Evolutionary conservation across 2,888 invertebrate genomes (phyloP).

Genomic region (Metallyticus violacea): DNA sequence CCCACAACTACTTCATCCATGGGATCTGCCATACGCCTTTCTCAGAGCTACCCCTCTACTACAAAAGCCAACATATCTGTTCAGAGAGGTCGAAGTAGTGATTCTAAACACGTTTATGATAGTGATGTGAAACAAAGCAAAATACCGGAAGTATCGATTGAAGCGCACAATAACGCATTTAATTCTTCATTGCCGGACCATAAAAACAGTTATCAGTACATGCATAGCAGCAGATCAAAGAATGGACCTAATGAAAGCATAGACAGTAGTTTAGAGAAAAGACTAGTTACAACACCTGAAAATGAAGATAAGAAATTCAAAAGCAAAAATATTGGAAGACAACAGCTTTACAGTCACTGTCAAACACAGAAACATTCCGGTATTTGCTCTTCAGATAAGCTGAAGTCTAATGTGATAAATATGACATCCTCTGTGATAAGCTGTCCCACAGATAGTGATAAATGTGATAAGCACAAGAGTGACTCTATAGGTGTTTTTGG

Average conservation of each 20-base stretch:
- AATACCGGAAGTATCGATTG: background rate
- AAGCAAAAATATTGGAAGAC: conserved; percentile 13
- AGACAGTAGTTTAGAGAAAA: background rate
- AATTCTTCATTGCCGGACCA: background rate
- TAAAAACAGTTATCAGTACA: conserved; percentile 23
- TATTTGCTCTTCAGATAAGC: background rate
- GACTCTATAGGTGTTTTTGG: conserved; percentile 18
- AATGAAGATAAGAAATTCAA: conserved; percentile 21
- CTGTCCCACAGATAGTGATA: conserved; percentile 22
- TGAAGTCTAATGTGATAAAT: conserved; percentile 20
- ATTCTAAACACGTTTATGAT: conserved; percentile 43
- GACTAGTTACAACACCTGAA: background rate
- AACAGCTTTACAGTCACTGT: conserved; percentile 2
- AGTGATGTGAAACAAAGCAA: conserved; percentile 19
- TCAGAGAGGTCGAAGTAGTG: conserved; percentile 43
- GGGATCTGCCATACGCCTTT: conserved; percentile 47
- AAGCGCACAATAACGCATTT: background rate
- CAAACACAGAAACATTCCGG: conserved; percentile 25
- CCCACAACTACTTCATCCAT: conserved; percentile 31
- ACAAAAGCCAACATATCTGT: background rate
- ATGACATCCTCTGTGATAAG: conserved; percentile 24
- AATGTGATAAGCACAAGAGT: background rate
- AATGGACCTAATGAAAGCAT: background rate
- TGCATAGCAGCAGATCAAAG: conserved; percentile 5
- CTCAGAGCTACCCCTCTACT: conserved; percentile 54